Conservation (phyloP, 2,888 invertebrate genomes). For the Allophyes oxyacanthae region DNA sequence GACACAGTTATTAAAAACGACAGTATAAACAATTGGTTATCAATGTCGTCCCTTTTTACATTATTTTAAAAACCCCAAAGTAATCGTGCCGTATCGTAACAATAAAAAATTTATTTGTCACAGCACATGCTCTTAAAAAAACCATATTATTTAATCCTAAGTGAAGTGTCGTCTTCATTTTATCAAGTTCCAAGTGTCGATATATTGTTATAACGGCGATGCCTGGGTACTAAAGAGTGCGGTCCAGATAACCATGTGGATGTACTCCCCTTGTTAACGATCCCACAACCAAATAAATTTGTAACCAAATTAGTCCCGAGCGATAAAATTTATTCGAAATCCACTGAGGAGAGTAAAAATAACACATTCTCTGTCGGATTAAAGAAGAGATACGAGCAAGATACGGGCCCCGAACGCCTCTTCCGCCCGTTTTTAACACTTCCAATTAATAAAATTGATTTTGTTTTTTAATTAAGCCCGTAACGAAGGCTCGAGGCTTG, state of each 20-base stretch:
- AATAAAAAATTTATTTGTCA: slow-evolving; percentile 81
- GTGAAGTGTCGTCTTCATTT: slow-evolving; percentile 87
- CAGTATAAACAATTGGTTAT: slow-evolving; percentile 75
- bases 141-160: slow-evolving; percentile 87
- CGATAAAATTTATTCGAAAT: slow-evolving; percentile 89
- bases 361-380: slow-evolving; percentile 89
- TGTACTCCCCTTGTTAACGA: slow-evolving; percentile 88
- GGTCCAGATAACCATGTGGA: slow-evolving; percentile 84
- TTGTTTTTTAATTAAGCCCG: slow-evolving; percentile 89
- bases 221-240: slow-evolving; percentile 84
- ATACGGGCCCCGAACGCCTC: slow-evolving; percentile 82
- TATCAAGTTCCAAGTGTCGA: slow-evolving; percentile 85
- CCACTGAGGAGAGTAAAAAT: slow-evolving; percentile 88
- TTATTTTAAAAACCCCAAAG: slow-evolving; percentile 72
- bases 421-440: slow-evolving; percentile 89
- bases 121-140: slow-evolving; percentile 77
- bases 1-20: slow-evolving; percentile 77
- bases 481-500: slow-evolving; percentile 83
- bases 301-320: slow-evolving; percentile 89
- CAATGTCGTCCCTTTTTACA: slow-evolving; percentile 68
- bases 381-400: slow-evolving; percentile 88
- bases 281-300: slow-evolving; percentile 88
- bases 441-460: slow-evolving; percentile 90
- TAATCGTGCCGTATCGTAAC: slow-evolving; percentile 74
- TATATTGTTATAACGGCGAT: slow-evolving; percentile 87